A percentile compares a stretch with the other conserved stretches of the same genome.
phyloP scores from a whole-genome alignment of 2,113 vertebrate species.

The Catharus bicknelli region DNA sequence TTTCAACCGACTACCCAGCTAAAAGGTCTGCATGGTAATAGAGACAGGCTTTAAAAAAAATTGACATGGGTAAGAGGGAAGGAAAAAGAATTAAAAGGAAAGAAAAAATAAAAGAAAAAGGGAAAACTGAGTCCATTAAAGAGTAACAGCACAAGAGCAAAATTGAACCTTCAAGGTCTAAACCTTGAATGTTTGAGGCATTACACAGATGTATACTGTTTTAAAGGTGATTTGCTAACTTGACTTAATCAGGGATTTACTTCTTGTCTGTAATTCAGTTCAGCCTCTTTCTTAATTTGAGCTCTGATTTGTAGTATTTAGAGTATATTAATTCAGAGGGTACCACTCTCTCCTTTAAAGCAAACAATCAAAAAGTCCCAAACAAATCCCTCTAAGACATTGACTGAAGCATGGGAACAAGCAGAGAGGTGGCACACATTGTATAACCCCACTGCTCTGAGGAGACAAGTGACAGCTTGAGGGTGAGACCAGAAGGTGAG shows the following conservation, averaged over 20 bases:
- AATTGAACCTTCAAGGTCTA: background rate
- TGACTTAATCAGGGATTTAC: background rate
- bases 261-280: background rate
- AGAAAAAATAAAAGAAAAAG: background rate
- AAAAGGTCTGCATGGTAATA: background rate
- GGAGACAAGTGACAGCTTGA: background rate
- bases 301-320: background rate
- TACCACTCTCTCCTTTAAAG: background rate
- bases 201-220: background rate
- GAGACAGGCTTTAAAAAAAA: background rate
- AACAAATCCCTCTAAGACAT: background rate
- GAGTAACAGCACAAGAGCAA: background rate
- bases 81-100: background rate
- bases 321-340: background rate
- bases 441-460: background rate
- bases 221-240: background rate
- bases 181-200: background rate
- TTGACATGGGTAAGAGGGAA: background rate
- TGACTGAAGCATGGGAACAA: background rate
- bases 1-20: background rate
- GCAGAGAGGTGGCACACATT: background rate
- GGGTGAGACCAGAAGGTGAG: background rate
- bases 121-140: rapidly evolving
- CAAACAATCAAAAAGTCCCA: background rate
- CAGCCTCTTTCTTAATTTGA: background rate